Evolutionary conservation across 1,140 invertebrate genomes (phyloP).

Genomic region (Bombus affinis): DNA sequence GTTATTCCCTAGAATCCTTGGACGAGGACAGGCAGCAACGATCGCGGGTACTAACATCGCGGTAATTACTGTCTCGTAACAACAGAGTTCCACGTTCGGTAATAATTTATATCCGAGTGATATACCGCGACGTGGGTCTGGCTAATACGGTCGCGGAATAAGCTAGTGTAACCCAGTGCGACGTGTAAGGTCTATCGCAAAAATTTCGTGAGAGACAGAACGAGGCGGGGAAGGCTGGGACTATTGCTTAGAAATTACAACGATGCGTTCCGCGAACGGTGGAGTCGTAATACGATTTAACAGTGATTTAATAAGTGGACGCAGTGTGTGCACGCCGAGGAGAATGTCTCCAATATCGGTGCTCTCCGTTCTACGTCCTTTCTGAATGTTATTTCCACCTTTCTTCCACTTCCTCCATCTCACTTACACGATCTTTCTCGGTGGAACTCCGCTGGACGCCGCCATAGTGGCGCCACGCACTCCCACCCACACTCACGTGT

Average conservation of each 20-base stretch:
- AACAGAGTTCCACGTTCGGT: conserved; percentile 43
- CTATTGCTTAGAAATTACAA: conserved; percentile 26
- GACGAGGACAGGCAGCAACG: conserved; percentile 24
- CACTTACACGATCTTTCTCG: conserved; percentile 44
- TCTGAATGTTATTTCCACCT: conserved; percentile 52
- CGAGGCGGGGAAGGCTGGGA: neutral
- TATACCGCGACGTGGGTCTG: conserved; percentile 38
- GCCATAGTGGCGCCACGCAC: conserved; percentile 76
- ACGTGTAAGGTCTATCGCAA: neutral
- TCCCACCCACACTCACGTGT: conserved; percentile 71
- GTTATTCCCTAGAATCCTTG: conserved; percentile 29
- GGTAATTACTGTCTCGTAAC: conserved; percentile 60
- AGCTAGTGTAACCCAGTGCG: conserved; percentile 5
- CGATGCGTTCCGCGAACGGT: conserved; percentile 41
- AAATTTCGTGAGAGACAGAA: conserved; percentile 37
- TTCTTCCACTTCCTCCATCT: conserved; percentile 38
- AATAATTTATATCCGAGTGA: conserved; percentile 58
- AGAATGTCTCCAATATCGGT: conserved; percentile 49
- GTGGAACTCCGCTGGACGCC: conserved; percentile 73
- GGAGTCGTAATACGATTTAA: conserved; percentile 62
- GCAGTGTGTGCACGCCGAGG: conserved; percentile 7
- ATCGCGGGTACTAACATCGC: conserved; percentile 20
- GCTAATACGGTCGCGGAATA: conserved; percentile 43
- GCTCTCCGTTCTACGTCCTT: conserved; percentile 40
- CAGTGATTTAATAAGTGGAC: conserved; percentile 68